phyloP scores from a whole-genome alignment of 2,888 invertebrate species.

The Acronicta leporina region DNA sequence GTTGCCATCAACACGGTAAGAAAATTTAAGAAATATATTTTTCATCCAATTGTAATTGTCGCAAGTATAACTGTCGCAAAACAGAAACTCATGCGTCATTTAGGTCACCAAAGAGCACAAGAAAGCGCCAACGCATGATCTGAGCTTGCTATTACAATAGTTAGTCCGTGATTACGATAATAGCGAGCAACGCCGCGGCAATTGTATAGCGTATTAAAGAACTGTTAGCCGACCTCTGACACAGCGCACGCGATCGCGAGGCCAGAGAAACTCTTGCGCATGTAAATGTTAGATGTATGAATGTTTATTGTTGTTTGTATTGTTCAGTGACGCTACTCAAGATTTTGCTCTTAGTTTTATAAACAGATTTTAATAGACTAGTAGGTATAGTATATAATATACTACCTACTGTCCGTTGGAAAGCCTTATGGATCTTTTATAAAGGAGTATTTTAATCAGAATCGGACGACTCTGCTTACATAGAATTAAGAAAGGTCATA shows the following conservation, averaged over 20 bases:
- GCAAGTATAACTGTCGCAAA: not conserved
- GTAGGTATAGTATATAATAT: no score
- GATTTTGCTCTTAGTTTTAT: no score
- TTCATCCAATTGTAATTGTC: no score
- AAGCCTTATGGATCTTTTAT: no score
- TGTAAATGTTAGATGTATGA: conserved; percentile 17
- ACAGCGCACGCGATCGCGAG: conserved; percentile 35
- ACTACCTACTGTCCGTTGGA: no score
- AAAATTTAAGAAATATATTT: no score
- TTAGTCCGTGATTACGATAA: conserved; percentile 31
- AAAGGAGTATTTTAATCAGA: no score
- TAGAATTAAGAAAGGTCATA: no score
- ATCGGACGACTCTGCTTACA: no score
- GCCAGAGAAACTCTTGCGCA: conserved; percentile 50
- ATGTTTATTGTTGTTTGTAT: conserved; percentile 36
- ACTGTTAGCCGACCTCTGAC: conserved; percentile 57
- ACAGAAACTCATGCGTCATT: not conserved
- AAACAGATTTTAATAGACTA: not conserved
- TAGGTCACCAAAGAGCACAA: conserved; percentile 6
- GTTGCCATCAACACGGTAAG: no score
- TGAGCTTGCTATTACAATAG: conserved; percentile 14
- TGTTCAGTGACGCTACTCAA: conserved; percentile 28
- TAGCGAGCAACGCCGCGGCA: conserved; percentile 23
- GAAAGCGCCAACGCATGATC: not conserved
- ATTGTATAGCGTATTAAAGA: conserved; percentile 49